These are phyloP conservation scores for Zaprionus ornatus DNA, from an alignment of 1,140 invertebrate genomes.

Conservation along the genomic window DNA sequence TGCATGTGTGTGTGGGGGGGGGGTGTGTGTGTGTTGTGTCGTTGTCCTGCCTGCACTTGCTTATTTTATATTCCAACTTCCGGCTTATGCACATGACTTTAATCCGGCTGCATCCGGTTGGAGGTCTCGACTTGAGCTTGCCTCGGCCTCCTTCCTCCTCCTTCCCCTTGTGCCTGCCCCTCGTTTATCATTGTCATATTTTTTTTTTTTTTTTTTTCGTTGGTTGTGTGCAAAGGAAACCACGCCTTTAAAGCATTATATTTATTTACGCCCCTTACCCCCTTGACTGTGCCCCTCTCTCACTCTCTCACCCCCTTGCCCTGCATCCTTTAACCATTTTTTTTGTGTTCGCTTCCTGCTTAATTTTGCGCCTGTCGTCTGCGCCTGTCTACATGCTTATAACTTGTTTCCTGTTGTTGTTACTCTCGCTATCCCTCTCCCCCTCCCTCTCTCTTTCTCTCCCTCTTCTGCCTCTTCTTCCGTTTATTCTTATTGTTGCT, in stretches of 20 bases:
- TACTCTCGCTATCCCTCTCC: neutral
- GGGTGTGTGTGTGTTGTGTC: neutral
- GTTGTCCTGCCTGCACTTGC: constrained; percentile 58
- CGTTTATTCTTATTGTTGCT: constrained; percentile 45
- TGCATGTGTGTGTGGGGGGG: neutral
- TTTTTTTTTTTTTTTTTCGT: constrained; percentile 23
- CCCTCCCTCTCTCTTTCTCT: neutral
- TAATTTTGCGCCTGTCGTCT: constrained; percentile 74
- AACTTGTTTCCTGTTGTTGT: constrained; percentile 72
- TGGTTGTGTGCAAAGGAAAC: neutral
- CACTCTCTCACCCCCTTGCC: too few species aligned
- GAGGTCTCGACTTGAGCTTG: constrained; percentile 34
- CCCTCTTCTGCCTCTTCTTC: neutral
- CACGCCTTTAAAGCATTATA: constrained; percentile 65
- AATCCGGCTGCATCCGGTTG: constrained; percentile 68
- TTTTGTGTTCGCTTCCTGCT: constrained; percentile 62
- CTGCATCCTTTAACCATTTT: constrained; percentile 1
- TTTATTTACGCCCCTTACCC: constrained; percentile 52
- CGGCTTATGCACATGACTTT: constrained; percentile 81
- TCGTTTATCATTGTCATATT: constrained; percentile 75
- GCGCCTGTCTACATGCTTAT: constrained; percentile 77
- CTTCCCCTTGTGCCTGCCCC: constrained; percentile 18
- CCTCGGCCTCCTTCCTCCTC: constrained; percentile 27
- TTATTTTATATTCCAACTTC: constrained; percentile 80
- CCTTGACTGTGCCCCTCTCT: neutral